These are phyloP conservation scores for Xylocampa areola DNA, from an alignment of 2,888 invertebrate species.

Conservation along the genomic window DNA sequence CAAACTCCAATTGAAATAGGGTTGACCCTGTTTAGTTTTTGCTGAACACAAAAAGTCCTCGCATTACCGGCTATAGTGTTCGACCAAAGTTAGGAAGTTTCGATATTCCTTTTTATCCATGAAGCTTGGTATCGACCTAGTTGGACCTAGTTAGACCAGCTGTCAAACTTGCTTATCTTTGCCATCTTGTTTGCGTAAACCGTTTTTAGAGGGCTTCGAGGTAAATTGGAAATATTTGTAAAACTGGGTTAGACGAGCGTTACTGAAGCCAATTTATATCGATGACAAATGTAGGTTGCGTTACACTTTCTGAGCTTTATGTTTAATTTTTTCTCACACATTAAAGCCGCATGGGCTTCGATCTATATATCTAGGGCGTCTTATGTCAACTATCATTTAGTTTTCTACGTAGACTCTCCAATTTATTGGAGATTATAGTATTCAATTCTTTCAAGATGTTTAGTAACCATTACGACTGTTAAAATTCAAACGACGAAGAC, in stretches of 20 bases:
- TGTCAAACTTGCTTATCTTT: slow-evolving; percentile 61
- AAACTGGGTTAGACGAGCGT: slow-evolving; percentile 43
- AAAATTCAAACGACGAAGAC: too few relatives aligned
- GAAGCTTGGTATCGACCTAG: slow-evolving; percentile 59
- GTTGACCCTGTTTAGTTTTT: slow-evolving; percentile 60
- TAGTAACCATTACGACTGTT: too few relatives aligned
- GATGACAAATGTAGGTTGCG: slow-evolving; percentile 2
- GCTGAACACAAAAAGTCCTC: slow-evolving; percentile 57
- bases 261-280: neutral
- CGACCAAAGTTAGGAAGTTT: slow-evolving; percentile 46
- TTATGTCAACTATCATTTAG: too few relatives aligned
- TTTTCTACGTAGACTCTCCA: too few relatives aligned
- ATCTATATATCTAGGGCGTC: too few relatives aligned
- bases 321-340: too few relatives aligned
- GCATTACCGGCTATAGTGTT: slow-evolving; percentile 46
- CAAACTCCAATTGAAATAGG: slow-evolving; percentile 51
- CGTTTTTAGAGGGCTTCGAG: slow-evolving; percentile 41
- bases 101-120: slow-evolving; percentile 60
- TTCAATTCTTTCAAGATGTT: too few relatives aligned
- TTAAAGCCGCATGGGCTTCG: too few relatives aligned
- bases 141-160: slow-evolving; percentile 55
- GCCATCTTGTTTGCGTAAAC: slow-evolving; percentile 53
- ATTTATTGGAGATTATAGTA: too few relatives aligned
- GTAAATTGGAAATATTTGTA: slow-evolving; percentile 45
- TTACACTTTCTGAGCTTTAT: too few relatives aligned